Conservation (phyloP, 2,888 invertebrate species). For the Himalopsyche tibetana region DNA sequence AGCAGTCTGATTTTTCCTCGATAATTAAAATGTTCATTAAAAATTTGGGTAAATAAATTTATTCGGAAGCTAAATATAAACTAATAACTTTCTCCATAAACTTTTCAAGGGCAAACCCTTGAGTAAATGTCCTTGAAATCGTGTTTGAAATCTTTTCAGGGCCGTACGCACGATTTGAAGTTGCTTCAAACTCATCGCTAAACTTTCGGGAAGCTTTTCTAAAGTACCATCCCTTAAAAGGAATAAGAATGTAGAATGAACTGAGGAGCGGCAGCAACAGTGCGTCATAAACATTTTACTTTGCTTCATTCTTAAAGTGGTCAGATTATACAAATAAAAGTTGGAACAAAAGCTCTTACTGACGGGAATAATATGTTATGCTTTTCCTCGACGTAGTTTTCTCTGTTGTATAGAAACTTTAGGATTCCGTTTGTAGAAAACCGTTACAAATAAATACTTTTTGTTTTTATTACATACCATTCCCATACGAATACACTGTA, state of each 20-base stretch:
- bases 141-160: slow-evolving; percentile 30
- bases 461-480: too few species aligned
- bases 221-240: slow-evolving; percentile 7
- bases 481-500: too few species aligned
- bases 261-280: neutral
- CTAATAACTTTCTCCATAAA: neutral
- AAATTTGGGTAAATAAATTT: neutral
- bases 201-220: slow-evolving; percentile 1
- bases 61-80: neutral
- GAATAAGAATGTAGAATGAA: neutral
- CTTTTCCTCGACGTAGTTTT: neutral
- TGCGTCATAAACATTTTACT: slow-evolving; percentile 34
- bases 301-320: slow-evolving; percentile 5
- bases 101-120: slow-evolving; percentile 3
- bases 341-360: neutral
- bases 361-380: slow-evolving; percentile 1
- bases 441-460: too few species aligned
- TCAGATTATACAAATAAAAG: slow-evolving; percentile 34
- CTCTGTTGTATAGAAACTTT: too few species aligned
- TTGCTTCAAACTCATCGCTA: slow-evolving; percentile 24
- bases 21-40: too few species aligned
- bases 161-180: slow-evolving; percentile 24
- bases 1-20: too few species aligned
- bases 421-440: too few species aligned
- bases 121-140: slow-evolving; percentile 12